These are phyloP conservation scores for Pristiophorus japonicus DNA, from an alignment of 2,113 vertebrate species.

Conservation along the genomic window DNA sequence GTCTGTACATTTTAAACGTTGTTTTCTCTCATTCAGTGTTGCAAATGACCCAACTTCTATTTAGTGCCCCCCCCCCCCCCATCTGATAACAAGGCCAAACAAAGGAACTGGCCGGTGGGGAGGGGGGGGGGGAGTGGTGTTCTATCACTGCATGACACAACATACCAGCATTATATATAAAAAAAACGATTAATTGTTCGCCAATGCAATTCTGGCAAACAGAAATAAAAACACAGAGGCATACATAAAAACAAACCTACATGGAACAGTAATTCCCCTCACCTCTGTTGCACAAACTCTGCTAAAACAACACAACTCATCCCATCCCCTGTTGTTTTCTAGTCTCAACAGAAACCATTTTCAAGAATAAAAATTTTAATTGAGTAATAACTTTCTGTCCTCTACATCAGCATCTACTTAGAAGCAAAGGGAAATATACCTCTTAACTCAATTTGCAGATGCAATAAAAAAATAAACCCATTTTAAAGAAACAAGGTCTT, in stretches of 20 bases:
- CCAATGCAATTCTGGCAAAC: not conserved
- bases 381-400: not conserved
- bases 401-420: not conserved
- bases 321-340: not conserved
- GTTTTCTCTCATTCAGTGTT: not conserved
- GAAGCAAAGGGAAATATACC: not conserved
- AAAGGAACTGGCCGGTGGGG: not conserved
- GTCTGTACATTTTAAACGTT: not conserved
- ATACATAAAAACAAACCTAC: not conserved
- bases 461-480: not conserved
- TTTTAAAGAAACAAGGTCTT: not conserved
- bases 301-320: not conserved
- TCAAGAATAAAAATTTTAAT: not conserved
- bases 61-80: not conserved
- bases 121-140: not conserved
- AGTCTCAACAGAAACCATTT: constrained; percentile 8
- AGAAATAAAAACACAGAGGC: not conserved
- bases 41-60: not conserved
- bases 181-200: not conserved
- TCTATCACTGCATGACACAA: not conserved
- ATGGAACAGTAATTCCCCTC: not conserved
- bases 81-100: not conserved
- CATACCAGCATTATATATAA: not conserved
- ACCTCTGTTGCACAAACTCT: not conserved
- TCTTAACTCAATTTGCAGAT: not conserved